Evolutionary conservation across 2,113 vertebrate genomes (phyloP).

Genomic region (Okapia johnstoni): DNA sequence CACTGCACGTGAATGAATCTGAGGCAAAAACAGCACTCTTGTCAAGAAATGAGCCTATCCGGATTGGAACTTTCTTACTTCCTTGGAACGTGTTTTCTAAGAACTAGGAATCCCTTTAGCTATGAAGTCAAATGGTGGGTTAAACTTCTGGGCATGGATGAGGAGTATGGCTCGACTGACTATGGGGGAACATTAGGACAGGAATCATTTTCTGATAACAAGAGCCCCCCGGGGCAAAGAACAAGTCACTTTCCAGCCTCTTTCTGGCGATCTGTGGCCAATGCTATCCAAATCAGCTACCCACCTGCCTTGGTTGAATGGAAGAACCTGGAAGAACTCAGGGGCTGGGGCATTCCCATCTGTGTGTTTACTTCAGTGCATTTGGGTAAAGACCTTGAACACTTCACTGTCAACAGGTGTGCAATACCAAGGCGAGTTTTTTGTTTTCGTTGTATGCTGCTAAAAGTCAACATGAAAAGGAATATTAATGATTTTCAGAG

Average conservation of each 20-base stretch:
- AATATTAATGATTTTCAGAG: background rate
- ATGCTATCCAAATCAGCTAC: background rate
- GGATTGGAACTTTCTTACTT: background rate
- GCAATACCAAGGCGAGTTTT: background rate
- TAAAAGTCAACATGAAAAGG: background rate
- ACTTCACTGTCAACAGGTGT: slow-evolving; percentile 15
- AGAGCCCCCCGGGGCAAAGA: background rate
- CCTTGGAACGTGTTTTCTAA: background rate
- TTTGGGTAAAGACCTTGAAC: background rate
- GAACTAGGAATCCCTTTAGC: background rate
- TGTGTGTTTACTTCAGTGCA: background rate
- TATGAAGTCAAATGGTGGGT: background rate
- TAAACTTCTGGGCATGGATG: background rate
- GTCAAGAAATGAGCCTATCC: slow-evolving; percentile 59
- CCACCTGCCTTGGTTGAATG: background rate
- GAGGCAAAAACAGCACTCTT: slow-evolving; percentile 73
- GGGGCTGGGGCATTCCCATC: background rate
- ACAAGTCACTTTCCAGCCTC: background rate
- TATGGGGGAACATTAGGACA: background rate
- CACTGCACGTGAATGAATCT: slow-evolving; percentile 70
- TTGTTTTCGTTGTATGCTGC: background rate
- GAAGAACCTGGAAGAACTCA: background rate
- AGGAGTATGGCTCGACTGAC: background rate
- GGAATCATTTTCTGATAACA: background rate
- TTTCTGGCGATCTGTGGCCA: background rate